phyloP scores from a whole-genome alignment of 2,113 vertebrate species.

The Osmerus eperlanus region DNA sequence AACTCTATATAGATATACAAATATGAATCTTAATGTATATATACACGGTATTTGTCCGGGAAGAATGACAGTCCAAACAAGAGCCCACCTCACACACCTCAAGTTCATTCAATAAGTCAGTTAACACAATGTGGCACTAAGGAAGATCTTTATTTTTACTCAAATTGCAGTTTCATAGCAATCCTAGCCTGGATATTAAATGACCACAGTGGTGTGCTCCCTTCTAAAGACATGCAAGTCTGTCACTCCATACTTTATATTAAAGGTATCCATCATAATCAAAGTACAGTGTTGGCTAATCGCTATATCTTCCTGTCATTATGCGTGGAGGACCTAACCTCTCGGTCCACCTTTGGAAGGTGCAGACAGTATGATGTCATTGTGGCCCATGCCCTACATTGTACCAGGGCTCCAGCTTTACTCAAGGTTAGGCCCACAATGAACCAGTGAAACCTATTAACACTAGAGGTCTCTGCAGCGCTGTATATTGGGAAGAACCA shows the following conservation, averaged over 20 bases:
- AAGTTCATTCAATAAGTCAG: slow-evolving; percentile 67
- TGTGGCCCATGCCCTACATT: slow-evolving; percentile 55
- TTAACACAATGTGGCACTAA: slow-evolving; percentile 53
- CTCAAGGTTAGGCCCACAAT: slow-evolving; percentile 66
- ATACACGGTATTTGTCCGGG: slow-evolving; percentile 51
- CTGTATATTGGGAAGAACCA: slow-evolving; percentile 44
- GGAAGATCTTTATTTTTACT: slow-evolving; percentile 57
- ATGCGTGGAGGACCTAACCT: slow-evolving; percentile 12
- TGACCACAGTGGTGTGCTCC: slow-evolving; percentile 55
- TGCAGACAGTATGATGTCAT: slow-evolving; percentile 4
- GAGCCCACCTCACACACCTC: slow-evolving; percentile 50
- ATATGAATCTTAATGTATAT: slow-evolving; percentile 62
- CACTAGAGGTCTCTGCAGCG: slow-evolving; percentile 70
- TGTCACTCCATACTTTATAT: slow-evolving; percentile 32
- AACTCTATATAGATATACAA: slow-evolving; percentile 71
- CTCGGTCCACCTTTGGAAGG: not conserved
- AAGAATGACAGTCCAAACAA: slow-evolving; percentile 44
- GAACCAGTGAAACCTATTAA: slow-evolving; percentile 67
- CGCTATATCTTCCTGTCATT: not conserved
- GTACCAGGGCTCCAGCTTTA: slow-evolving; percentile 58
- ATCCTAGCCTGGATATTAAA: slow-evolving; percentile 54
- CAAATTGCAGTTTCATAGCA: slow-evolving; percentile 58
- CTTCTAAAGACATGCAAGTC: not conserved
- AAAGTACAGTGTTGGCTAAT: slow-evolving; percentile 14
- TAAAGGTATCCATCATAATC: slow-evolving; percentile 50